A percentile compares a stretch with the other conserved stretches of the same genome.
Conservation (phyloP, 2,113 vertebrate genomes). For the Orycteropus afer region DNA sequence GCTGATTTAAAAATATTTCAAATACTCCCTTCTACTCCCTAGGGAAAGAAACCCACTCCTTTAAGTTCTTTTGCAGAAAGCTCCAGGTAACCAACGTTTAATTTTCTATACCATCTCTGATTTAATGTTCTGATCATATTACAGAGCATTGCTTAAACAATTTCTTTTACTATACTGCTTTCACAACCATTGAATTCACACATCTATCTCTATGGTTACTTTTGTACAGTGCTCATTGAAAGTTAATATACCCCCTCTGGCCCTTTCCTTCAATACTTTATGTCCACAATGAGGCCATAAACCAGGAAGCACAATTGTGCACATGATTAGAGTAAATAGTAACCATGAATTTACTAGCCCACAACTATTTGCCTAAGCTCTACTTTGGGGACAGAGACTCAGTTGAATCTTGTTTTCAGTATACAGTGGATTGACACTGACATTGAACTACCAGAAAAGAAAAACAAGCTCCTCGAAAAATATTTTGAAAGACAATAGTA, state of each 20-base stretch:
- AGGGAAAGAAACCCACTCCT: conserved; percentile 43
- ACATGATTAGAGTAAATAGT: conserved; percentile 57
- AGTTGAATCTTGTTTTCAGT: conserved; percentile 32
- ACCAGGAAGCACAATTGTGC: neutral
- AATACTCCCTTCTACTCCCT: conserved; percentile 13
- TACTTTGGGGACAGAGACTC: conserved; percentile 20
- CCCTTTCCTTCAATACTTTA: neutral
- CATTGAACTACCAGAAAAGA: neutral
- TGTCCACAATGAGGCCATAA: conserved; percentile 34
- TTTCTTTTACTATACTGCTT: neutral
- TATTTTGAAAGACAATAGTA: conserved; percentile 15
- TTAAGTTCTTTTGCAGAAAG: conserved; percentile 27
- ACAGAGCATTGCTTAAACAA: conserved; percentile 37
- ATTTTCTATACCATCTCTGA: conserved; percentile 44
- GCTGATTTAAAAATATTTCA: conserved; percentile 54
- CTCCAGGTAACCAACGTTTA: conserved; percentile 3
- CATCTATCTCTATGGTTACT: conserved; percentile 51
- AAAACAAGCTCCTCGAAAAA: neutral
- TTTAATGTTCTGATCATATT: conserved; percentile 42
- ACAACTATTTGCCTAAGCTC: conserved; percentile 20
- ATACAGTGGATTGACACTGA: neutral
- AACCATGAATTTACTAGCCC: conserved; percentile 23
- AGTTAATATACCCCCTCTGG: conserved; percentile 6
- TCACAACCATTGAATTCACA: conserved; percentile 22
- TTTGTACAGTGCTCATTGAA: conserved; percentile 33